Percentiles rank a stretch among this genome's conserved stretches.
Conservation (phyloP, 2,888 invertebrate genomes). For the Drosophila mimetica region DNA sequence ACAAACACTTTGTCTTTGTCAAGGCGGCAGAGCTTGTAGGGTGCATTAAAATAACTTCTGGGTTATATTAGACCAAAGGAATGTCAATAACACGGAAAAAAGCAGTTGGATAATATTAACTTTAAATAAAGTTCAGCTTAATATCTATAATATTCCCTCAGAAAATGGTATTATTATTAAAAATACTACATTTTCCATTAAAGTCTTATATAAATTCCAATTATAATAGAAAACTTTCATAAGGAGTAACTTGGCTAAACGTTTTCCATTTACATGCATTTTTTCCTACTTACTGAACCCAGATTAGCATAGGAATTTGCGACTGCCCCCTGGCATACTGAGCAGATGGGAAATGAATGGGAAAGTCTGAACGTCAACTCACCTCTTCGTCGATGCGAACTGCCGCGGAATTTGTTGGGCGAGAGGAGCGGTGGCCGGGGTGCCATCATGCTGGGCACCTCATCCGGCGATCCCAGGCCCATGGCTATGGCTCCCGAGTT, state of each 20-base stretch:
- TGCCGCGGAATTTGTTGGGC: conserved; percentile 82
- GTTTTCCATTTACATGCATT: conserved; percentile 1
- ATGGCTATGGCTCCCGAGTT: conserved; percentile 67
- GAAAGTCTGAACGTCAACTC: conserved; percentile 59
- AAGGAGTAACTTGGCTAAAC: neutral
- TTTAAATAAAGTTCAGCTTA: neutral
- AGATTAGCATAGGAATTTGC: conserved; percentile 28
- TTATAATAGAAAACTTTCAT: no score
- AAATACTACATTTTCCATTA: no score
- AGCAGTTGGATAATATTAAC: no score
- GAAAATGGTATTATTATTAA: no score
- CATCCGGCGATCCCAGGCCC: conserved; percentile 82
- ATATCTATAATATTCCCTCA: no score
- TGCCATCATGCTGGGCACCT: conserved; percentile 84
- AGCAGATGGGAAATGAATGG: neutral
- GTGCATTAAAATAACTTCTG: conserved; percentile 1
- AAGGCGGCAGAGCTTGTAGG: conserved; percentile 9
- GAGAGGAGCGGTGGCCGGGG: conserved; percentile 83
- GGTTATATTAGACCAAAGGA: conserved; percentile 6
- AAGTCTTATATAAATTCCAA: no score
- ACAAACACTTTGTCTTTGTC: conserved; percentile 39
- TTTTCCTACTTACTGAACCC: neutral
- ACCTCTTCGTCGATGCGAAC: conserved; percentile 80
- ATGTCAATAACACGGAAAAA: neutral
- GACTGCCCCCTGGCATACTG: conserved; percentile 23